Evolutionary conservation across 1,140 invertebrate genomes (phyloP).

Genomic region (Drosophila melanica): DNA sequence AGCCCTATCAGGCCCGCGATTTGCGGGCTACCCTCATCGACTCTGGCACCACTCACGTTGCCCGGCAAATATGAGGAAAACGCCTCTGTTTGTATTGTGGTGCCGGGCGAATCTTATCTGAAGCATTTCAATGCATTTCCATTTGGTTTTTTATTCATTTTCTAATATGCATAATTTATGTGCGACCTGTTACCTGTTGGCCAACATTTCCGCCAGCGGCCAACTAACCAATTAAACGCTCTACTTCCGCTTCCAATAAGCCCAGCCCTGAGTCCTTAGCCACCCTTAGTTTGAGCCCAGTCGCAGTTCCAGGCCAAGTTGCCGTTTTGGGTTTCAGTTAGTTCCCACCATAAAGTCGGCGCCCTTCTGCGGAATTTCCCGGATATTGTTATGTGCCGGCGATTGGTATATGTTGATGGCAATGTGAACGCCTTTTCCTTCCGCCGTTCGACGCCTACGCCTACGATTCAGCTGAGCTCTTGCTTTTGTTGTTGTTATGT

Average conservation of each 20-base stretch:
- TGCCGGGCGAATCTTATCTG: constrained; percentile 15
- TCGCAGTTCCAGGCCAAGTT: background rate
- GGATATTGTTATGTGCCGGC: constrained; percentile 70
- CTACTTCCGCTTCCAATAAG: constrained; percentile 73
- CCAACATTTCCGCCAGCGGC: constrained; percentile 17
- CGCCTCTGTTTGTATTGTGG: constrained; percentile 15
- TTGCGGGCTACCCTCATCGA: constrained; percentile 4
- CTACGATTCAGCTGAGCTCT: constrained; percentile 15
- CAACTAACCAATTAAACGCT: constrained; percentile 60
- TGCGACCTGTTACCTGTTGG: constrained; percentile 64
- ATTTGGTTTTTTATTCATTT: background rate
- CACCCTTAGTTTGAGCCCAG: constrained; percentile 24
- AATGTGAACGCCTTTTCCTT: constrained; percentile 76
- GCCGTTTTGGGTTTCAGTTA: constrained; percentile 32
- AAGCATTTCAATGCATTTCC: constrained; percentile 2
- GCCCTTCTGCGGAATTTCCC: constrained; percentile 68
- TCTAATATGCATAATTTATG: constrained; percentile 54
- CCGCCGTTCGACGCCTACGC: constrained; percentile 61
- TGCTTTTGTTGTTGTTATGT: constrained; percentile 21
- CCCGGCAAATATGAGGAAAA: constrained; percentile 13
- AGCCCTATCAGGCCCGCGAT: constrained; percentile 22
- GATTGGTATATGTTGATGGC: constrained; percentile 21
- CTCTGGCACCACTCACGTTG: too few relatives aligned
- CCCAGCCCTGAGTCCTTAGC: constrained; percentile 50
- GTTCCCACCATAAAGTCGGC: constrained; percentile 61